Percentiles rank a stretch among this genome's conserved stretches.
These are phyloP conservation scores for Lethenteron camtschaticum DNA, from an alignment of 2,113 vertebrate species.

Conservation along the genomic window DNA sequence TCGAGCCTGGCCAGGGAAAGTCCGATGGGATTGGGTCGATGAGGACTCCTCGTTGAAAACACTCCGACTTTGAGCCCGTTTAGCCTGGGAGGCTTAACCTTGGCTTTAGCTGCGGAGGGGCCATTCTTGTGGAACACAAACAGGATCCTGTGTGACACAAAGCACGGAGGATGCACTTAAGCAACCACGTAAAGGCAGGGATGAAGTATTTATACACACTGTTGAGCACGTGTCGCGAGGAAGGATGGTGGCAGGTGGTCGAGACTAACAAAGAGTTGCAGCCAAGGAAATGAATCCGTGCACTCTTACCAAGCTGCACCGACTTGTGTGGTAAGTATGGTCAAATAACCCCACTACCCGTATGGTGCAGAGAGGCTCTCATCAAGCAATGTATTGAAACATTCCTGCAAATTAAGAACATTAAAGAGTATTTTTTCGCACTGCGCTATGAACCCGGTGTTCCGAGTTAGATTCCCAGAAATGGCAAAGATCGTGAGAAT, in stretches of 20 bases:
- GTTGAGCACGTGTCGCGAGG: neutral
- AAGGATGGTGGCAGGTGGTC: neutral
- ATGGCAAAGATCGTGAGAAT: no score
- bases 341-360: no score
- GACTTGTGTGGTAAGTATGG: no score
- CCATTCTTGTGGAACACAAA: conserved; percentile 71
- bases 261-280: no score
- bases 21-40: conserved; percentile 51
- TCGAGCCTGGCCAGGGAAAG: conserved; percentile 46
- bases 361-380: no score
- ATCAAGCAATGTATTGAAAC: no score
- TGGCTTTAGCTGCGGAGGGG: conserved; percentile 44
- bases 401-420: no score
- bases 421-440: no score
- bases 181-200: neutral
- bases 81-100: conserved; percentile 53
- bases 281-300: no score
- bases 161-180: neutral
- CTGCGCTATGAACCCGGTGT: no score
- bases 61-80: conserved; percentile 44
- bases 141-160: conserved; percentile 31
- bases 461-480: no score
- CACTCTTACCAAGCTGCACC: no score
- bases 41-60: conserved; percentile 56
- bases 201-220: neutral